phyloP scores from a whole-genome alignment of 1,140 invertebrate species.

The Trichonephila clavata region DNA sequence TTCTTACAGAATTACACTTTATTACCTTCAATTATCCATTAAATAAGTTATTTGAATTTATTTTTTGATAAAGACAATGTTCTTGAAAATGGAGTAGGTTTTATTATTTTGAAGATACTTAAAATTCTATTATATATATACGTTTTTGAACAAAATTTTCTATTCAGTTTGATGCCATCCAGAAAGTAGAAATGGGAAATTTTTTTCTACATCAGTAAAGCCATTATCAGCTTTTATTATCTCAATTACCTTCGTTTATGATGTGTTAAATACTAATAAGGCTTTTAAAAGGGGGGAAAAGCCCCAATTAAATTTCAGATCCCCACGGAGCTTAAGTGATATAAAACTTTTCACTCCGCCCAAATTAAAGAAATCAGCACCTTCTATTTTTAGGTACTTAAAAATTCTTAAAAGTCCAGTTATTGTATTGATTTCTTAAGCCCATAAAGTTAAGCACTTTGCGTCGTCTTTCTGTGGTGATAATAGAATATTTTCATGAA shows the following conservation, averaged over 20 bases:
- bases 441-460: constrained; percentile 13
- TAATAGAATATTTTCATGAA: constrained; percentile 30
- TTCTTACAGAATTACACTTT: too few relatives aligned
- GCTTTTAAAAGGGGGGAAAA: background rate
- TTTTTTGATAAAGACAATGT: too few relatives aligned
- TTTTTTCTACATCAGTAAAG: background rate
- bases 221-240: background rate
- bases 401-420: background rate
- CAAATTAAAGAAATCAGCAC: background rate
- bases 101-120: too few relatives aligned
- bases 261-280: constrained; percentile 8
- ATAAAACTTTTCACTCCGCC: background rate
- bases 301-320: background rate
- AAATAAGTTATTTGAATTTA: too few relatives aligned
- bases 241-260: background rate
- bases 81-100: too few relatives aligned
- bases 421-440: background rate
- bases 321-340: background rate
- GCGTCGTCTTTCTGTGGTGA: background rate
- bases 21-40: too few relatives aligned
- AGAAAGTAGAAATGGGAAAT: background rate
- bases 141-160: too few relatives aligned
- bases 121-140: too few relatives aligned
- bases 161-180: background rate
- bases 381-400: constrained; percentile 4